Evolutionary conservation across 2,888 invertebrate genomes (phyloP).

Genomic region (Gandaritis pyraliata): DNA sequence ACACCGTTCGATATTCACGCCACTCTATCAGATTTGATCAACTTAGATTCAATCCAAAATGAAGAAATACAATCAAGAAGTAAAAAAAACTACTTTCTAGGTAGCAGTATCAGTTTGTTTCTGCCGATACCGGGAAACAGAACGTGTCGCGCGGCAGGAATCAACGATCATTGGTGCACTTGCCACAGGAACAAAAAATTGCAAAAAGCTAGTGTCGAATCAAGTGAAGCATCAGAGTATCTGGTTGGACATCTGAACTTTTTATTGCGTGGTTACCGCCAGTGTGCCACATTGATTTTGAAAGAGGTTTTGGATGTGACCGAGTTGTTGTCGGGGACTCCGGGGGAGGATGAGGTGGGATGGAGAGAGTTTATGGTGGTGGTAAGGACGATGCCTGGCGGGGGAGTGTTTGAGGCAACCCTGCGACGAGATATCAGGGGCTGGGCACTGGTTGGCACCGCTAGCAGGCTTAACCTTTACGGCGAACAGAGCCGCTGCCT

Average conservation of each 20-base stretch:
- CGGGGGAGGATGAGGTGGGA: conserved; percentile 64
- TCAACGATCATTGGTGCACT: conserved; percentile 94
- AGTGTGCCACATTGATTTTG: conserved; percentile 87
- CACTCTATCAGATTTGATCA: conserved; percentile 88
- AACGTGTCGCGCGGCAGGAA: conserved; percentile 90
- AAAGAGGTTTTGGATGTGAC: conserved; percentile 87
- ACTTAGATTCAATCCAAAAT: conserved; percentile 75
- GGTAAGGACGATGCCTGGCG: conserved; percentile 86
- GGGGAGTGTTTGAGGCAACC: conserved; percentile 92
- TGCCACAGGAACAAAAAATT: conserved; percentile 89
- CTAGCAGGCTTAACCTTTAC: conserved; percentile 91
- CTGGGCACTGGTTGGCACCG: conserved; percentile 87
- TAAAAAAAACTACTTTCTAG: conserved; percentile 61
- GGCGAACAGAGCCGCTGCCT: conserved; percentile 92
- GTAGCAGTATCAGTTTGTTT: conserved; percentile 90
- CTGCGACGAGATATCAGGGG: conserved; percentile 69
- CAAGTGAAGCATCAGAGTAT: conserved; percentile 84
- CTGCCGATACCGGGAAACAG: conserved; percentile 87
- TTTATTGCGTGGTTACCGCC: conserved; percentile 83
- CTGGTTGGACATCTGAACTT: conserved; percentile 87
- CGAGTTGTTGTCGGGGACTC: conserved; percentile 80
- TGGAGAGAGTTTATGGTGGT: conserved; percentile 87
- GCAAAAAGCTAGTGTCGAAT: conserved; percentile 77
- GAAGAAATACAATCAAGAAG: conserved; percentile 66
- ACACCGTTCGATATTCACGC: conserved; percentile 93